phyloP scores from a whole-genome alignment of 2,113 vertebrate genomes.

The Dissostichus mawsoni region DNA sequence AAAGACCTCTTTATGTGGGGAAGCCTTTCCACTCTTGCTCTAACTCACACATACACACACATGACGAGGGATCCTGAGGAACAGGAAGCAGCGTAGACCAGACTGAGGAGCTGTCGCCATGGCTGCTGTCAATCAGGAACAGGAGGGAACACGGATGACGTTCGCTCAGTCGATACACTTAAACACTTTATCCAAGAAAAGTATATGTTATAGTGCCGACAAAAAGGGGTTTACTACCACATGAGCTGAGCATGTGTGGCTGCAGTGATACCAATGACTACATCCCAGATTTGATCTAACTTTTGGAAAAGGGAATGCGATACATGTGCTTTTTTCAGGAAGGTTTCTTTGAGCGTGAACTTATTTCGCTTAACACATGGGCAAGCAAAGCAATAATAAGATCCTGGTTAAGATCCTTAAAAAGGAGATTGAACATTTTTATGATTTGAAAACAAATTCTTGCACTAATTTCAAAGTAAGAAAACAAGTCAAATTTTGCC shows the following conservation, averaged over 20 bases:
- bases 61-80: conserved; percentile 30
- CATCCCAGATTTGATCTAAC: neutral
- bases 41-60: conserved; percentile 19
- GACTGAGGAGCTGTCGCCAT: conserved; percentile 22
- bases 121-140: conserved; percentile 23
- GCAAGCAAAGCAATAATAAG: neutral
- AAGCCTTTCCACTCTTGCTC: conserved; percentile 48
- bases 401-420: neutral
- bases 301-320: neutral
- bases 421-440: neutral
- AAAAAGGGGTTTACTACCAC: neutral
- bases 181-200: neutral
- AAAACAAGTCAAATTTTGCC: no score
- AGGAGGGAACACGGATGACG: conserved; percentile 2
- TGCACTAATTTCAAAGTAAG: no score
- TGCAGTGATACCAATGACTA: neutral
- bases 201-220: neutral
- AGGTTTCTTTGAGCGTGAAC: neutral
- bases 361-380: neutral
- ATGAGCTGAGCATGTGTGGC: neutral
- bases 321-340: neutral
- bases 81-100: conserved; percentile 45
- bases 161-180: neutral
- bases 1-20: conserved; percentile 75
- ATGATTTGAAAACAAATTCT: no score